Evolutionary conservation across 2,888 invertebrate species (phyloP), one percentile per base, ranked within the genome.

Genomic region (Diarsia rubi): DNA sequence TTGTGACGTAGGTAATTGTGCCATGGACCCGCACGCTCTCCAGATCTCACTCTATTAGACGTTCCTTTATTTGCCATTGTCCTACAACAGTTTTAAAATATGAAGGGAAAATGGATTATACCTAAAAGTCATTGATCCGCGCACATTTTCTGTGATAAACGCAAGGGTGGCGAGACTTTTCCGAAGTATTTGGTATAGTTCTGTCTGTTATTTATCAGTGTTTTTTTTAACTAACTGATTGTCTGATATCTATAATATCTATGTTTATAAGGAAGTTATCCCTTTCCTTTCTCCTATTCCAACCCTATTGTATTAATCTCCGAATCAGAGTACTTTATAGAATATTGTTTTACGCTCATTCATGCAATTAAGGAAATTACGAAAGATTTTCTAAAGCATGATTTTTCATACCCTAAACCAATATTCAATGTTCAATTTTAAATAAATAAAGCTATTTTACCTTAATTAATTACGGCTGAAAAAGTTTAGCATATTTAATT

Each of bases 301-400:
- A 57, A 57, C 19, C 27, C 1, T 0, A 27, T 19, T 19, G 27
- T 27, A 27, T 19, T 27, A 2, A 3, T 16, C 47, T 75, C 24
- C 49, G 16, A 52, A 24, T 52, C 12, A 74, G 31, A 16, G 52
- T 37, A 27, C 37, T 74, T 37, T 45, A 49, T n/a, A n/a, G 11
- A 73, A 74, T 49, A 60, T 31, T 62, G 27, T 44, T 19, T 49
- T 44, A 65, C 4, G n/a, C 11, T 6, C 6, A n/a, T 57, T 76
- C 19, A 42, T 57, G 9, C 6, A 27, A 57, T 3, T 27, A 5
- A 19, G 19, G 5, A 45, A 11, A 59, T 8, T 12, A 63, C 12
- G 2, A 1, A 27, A 45, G 59, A 31, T 37, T 37, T 64, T 63
- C 8, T 1, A 54, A 71, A 44, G 66, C 21, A 19, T 14, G 45